phyloP scores from a whole-genome alignment of 2,888 invertebrate genomes.

The Spisula subtruncata region DNA sequence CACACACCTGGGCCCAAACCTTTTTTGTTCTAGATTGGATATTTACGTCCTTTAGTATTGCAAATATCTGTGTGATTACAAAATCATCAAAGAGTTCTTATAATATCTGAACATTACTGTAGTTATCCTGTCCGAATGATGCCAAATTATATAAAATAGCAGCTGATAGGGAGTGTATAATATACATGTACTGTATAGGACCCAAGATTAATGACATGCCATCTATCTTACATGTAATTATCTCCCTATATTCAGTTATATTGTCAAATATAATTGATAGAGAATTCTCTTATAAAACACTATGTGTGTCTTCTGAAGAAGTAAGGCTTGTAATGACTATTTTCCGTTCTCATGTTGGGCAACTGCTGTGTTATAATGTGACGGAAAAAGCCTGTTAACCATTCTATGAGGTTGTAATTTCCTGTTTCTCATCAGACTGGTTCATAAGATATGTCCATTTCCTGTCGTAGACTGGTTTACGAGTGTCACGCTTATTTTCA shows the following conservation, averaged over 20 bases:
- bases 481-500: background rate
- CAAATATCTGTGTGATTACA: too few species aligned
- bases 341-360: background rate
- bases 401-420: slow-evolving; percentile 4
- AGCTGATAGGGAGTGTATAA: background rate
- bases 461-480: slow-evolving; percentile 12
- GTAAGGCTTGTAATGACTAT: background rate
- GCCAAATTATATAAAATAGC: too few species aligned
- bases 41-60: too few species aligned
- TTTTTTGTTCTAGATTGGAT: too few species aligned
- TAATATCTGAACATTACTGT: too few species aligned
- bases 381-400: background rate
- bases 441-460: slow-evolving; percentile 24
- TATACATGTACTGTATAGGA: background rate
- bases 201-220: background rate
- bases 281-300: background rate
- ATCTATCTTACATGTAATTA: background rate
- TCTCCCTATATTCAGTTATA: background rate
- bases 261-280: background rate
- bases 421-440: background rate
- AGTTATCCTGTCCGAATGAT: too few species aligned
- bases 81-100: too few species aligned
- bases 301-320: background rate
- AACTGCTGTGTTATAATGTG: background rate
- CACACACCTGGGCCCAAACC: too few species aligned